A percentile compares a stretch with the other conserved stretches of the same genome.
phyloP scores from a whole-genome alignment of 2,888 invertebrate species.

The Oscheius sp. region DNA sequence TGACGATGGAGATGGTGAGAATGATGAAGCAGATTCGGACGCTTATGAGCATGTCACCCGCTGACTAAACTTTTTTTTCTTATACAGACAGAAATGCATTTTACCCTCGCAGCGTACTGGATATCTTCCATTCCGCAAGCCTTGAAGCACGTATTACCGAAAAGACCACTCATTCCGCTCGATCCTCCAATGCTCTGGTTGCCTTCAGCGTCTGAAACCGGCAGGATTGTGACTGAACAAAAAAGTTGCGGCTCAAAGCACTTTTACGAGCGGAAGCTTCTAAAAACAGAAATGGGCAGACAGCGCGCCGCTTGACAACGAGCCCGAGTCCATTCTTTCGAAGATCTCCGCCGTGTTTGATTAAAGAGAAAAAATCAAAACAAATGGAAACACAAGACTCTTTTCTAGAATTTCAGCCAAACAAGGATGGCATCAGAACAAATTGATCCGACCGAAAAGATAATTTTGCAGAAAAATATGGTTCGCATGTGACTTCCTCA shows the following conservation, averaged over 20 bases:
- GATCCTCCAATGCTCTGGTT: constrained; percentile 3
- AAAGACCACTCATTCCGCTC: constrained; percentile 39
- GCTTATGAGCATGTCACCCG: constrained; percentile 68
- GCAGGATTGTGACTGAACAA: not conserved
- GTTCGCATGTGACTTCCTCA: no score
- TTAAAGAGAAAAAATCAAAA: not conserved
- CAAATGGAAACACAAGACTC: not conserved
- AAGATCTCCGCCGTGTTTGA: not conserved
- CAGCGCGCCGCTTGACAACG: not conserved
- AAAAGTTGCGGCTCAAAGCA: not conserved
- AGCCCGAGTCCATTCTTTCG: not conserved
- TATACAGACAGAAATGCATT: constrained; percentile 4
- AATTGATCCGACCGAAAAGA: no score
- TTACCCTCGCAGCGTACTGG: constrained; percentile 68
- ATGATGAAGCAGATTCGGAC: constrained; percentile 57
- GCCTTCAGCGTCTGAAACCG: constrained; percentile 25
- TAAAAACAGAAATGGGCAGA: not conserved
- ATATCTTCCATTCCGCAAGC: constrained; percentile 72
- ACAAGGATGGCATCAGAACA: no score
- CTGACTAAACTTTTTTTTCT: constrained; percentile 55
- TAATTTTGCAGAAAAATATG: no score
- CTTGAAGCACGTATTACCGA: constrained; percentile 67
- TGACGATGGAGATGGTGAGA: constrained; percentile 52
- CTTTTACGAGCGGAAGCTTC: not conserved
- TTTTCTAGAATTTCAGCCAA: no score